Evolutionary conservation across 2,797 vertebrate species (phyloP), one percentile per base, ranked within the genome.

Genomic region (Pseudochirops cupreus): DNA sequence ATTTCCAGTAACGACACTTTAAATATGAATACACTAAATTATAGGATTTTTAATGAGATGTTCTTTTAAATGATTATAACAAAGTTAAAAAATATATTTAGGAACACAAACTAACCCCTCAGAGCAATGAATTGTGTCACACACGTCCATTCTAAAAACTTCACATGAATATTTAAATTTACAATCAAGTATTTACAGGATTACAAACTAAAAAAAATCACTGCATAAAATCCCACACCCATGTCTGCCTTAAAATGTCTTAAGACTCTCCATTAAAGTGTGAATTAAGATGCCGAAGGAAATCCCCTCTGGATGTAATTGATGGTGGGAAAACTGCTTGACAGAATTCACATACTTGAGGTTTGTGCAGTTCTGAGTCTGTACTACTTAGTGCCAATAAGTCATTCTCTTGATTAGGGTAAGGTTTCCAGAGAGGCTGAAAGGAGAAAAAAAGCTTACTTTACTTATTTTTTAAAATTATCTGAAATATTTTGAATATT

Each of bases 251-350:
- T 97, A 97, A 98, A 97, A 98, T 99, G 98, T 98, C 98, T 98
- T 99, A 99, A 97, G 99, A 99, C 97, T 99, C 98, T 96, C 98
- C 99, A 98, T 99, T 99, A 98, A 99, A 99, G 99, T 99, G 99
- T 97, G 99, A 99, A 99, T 99, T 99, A 98, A 99, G 99, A 99
- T 99, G 99, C 98, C 99, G 99, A 98, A 99, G 99, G 99, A 99
- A 99, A 97, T 99, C 99, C 95, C 98, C 98, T 94, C 97, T 99
- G 96, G 99, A 98, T 97, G 98, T 98, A 98, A 97, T 98, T 96
- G 99, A 99, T 98, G 99, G 99, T 98, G 99, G 99, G 98, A 99
- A 99, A 98, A 99, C 99, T 97, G 99, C 99, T 90, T 99, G 98
- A 99, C 99, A 99, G 99, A 99, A 99, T 98, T 99, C 99, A 98